phyloP scores from a whole-genome alignment of 2,113 vertebrate genomes.

The Azemiops feae region DNA sequence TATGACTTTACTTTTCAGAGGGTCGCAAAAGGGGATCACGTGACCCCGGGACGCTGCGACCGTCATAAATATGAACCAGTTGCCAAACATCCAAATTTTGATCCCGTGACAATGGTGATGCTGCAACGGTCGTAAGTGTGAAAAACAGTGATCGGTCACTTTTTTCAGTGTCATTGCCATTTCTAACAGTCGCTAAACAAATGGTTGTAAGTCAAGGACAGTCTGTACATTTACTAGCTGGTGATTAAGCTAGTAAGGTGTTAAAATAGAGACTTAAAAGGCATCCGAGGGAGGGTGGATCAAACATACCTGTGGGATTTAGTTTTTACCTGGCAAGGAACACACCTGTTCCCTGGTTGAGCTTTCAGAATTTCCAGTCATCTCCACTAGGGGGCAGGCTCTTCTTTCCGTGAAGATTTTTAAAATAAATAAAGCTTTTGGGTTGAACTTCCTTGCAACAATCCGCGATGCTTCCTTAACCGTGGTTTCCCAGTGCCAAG shows the following conservation, averaged over 20 bases:
- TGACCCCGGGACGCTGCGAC: too few species aligned
- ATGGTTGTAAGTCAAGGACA: too few species aligned
- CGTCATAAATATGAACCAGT: too few species aligned
- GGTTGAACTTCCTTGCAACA: background rate
- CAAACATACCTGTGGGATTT: background rate
- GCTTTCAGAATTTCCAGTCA: background rate
- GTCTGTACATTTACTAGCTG: background rate
- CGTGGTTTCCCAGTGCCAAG: background rate
- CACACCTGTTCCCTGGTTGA: background rate
- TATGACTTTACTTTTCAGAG: too few species aligned
- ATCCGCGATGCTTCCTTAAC: background rate
- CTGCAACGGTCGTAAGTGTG: too few species aligned
- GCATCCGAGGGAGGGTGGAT: background rate
- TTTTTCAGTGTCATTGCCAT: too few species aligned
- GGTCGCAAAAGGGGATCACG: too few species aligned
- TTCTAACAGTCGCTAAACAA: too few species aligned
- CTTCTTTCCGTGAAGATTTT: background rate
- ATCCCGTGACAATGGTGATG: too few species aligned
- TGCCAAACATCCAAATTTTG: too few species aligned
- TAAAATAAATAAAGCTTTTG: background rate
- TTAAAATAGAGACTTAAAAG: background rate
- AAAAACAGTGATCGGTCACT: too few species aligned
- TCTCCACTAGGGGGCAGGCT: background rate
- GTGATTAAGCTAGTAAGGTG: too few species aligned
- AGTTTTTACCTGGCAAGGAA: background rate